phyloP scores from a whole-genome alignment of 1,140 invertebrate genomes.

The Carposina sasakii region DNA sequence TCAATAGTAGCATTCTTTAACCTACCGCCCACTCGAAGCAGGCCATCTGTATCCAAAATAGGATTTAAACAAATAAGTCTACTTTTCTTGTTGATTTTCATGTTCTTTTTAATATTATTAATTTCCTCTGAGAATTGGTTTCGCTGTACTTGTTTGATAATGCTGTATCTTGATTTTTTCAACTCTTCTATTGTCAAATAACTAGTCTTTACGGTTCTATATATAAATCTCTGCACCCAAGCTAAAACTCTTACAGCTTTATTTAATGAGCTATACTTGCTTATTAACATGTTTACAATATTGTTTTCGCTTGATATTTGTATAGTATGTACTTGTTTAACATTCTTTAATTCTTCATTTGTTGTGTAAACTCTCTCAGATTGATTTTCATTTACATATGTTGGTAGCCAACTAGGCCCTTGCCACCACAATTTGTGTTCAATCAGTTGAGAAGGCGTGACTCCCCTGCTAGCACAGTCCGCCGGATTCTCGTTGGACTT shows the following conservation, averaged over 20 bases:
- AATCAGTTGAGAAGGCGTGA: neutral
- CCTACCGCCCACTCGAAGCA: slow-evolving; percentile 40
- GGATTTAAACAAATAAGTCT: slow-evolving; percentile 25
- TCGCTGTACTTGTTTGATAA: slow-evolving; percentile 24
- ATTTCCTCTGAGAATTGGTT: slow-evolving; percentile 13
- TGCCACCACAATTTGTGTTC: neutral
- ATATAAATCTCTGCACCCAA: neutral
- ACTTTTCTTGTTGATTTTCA: slow-evolving; percentile 20
- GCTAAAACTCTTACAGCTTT: neutral
- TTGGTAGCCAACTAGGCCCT: neutral
- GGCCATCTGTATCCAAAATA: slow-evolving; percentile 17
- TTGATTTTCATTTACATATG: neutral
- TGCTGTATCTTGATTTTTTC: slow-evolving; percentile 14
- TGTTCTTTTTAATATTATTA: slow-evolving; percentile 8
- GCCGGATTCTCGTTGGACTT: slow-evolving; percentile 28
- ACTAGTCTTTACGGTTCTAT: neutral
- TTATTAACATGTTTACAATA: neutral
- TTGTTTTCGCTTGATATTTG: neutral
- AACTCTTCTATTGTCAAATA: slow-evolving; percentile 15
- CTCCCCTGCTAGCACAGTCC: slow-evolving; percentile 14
- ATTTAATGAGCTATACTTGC: neutral
- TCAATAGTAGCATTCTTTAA: slow-evolving; percentile 19
- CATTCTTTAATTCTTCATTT: neutral
- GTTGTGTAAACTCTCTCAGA: neutral
- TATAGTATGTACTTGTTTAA: neutral